Evolutionary conservation across 2,888 invertebrate species (phyloP).

Genomic region (Notodonta ziczac): DNA sequence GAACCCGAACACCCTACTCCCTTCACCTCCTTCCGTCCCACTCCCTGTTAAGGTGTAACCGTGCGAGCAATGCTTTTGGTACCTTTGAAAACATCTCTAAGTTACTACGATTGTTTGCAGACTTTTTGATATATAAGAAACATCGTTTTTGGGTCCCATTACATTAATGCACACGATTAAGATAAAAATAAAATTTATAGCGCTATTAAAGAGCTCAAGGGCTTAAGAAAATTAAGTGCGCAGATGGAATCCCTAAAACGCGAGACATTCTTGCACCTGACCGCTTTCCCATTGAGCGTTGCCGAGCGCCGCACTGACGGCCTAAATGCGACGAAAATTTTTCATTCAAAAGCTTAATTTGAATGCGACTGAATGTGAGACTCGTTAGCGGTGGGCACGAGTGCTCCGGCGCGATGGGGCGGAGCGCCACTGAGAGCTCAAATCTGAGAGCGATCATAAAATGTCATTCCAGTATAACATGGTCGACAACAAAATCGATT

Average conservation of each 20-base stretch:
- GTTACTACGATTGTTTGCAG: too few relatives aligned
- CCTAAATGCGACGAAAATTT: slow-evolving; percentile 56
- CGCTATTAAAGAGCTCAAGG: neutral
- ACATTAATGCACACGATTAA: too few relatives aligned
- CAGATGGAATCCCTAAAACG: slow-evolving; percentile 21
- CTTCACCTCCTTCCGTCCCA: too few relatives aligned
- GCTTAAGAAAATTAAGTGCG: neutral
- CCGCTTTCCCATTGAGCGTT: slow-evolving; percentile 26
- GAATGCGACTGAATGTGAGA: slow-evolving; percentile 62
- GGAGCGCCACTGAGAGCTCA: slow-evolving; percentile 15
- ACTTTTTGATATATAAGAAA: too few relatives aligned
- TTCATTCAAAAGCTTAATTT: slow-evolving; percentile 60
- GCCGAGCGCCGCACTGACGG: slow-evolving; percentile 27
- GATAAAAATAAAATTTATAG: neutral
- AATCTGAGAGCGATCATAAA: too few relatives aligned
- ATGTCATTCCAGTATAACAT: too few relatives aligned
- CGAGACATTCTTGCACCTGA: slow-evolving; percentile 15
- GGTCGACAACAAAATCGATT: too few relatives aligned
- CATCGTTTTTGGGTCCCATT: too few relatives aligned
- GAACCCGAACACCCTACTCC: too few relatives aligned
- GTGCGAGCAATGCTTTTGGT: too few relatives aligned
- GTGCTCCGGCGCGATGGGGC: slow-evolving; percentile 8
- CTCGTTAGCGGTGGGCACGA: slow-evolving; percentile 44
- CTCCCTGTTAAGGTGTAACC: too few relatives aligned
- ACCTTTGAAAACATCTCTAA: too few relatives aligned